Base-by-base conservation (phyloP, 2,113 vertebrate species). In the Rhagologus leucostigma region DNA sequence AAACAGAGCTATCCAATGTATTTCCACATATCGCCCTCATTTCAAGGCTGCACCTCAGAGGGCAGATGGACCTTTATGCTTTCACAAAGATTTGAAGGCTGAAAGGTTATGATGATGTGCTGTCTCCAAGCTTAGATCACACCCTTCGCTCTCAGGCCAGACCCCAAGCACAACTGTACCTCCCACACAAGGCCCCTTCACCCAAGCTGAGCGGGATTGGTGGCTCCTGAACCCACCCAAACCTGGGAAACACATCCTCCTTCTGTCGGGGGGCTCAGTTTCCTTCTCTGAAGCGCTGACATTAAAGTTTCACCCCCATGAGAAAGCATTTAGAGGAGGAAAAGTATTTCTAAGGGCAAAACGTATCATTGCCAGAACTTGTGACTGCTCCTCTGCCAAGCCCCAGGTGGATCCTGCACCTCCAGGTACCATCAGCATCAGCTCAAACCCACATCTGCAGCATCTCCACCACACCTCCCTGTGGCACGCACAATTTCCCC, bases 401-500 rank as follows among this genome's bases (percentile, higher is more conserved):
- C 62, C 73, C 55, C 13, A 1, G 2, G 2, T 2, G 13, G 60
- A 44, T 56, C 30, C 33, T 9, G 42, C 42, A 29, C 41, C 71
- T 76, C 59, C 68, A 41, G 89, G 50, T 33, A n/a, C 49, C 63
- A 30, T 0, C 56, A 30, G 8, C 86, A 70, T 3, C 70, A 60
- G 49, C 83, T 68, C 41, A 50, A 82, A 33, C 18, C 35, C 65
- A 7, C 67, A 59, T 3, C 91, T 71, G n/a, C 79, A 59, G 19
- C 83, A 67, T 6, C 33, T 55, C 56, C 81, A 35, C 22, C 74
- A 42, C 1, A 0, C 13, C 30, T 50, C 81, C 69, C 73, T 8
- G 4, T 1, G 10, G 50, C 52, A 62, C 1, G 0, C 11, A 6
- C 5, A 0, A 21, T 8, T n/a, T 63, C 55, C 78, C 83, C 42